A percentile compares a stretch with the other conserved stretches of the same genome.
phyloP scores from a whole-genome alignment of 2,888 invertebrate species.

The Harpalus rubripes region DNA sequence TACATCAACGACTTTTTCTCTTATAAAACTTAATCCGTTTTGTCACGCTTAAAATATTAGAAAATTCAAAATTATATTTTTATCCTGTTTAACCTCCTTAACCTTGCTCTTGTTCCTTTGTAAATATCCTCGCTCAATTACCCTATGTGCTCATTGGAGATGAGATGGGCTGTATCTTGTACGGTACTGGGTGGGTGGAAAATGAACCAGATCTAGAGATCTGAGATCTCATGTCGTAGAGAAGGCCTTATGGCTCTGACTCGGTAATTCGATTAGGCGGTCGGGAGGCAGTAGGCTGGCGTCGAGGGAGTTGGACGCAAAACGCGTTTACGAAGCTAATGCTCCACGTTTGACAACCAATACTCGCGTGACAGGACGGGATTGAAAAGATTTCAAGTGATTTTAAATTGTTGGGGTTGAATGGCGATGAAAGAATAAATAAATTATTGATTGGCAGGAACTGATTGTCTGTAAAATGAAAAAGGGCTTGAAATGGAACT shows the following conservation, averaged over 20 bases:
- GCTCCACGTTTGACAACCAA: constrained; percentile 3
- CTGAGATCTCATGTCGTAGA: not conserved
- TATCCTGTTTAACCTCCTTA: not conserved
- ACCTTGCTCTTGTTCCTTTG: not conserved
- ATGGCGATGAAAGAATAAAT: no score
- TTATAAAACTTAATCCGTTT: no score
- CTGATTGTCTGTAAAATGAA: no score
- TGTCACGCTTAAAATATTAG: no score
- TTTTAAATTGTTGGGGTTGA: no score
- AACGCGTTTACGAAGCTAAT: constrained; percentile 53
- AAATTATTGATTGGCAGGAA: no score
- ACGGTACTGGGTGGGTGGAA: not conserved
- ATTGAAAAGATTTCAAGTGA: not conserved
- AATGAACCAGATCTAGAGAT: not conserved
- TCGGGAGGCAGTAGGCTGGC: not conserved
- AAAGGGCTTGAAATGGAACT: no score
- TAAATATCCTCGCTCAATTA: constrained; percentile 2
- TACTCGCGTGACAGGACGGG: not conserved
- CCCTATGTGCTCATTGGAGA: not conserved
- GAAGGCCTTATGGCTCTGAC: not conserved
- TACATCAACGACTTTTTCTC: no score
- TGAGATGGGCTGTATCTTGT: not conserved
- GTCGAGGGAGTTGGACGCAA: constrained; percentile 31
- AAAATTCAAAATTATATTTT: not conserved
- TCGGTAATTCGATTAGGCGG: constrained; percentile 55